Base-by-base conservation (phyloP, 1,140 invertebrate species). In the Ostrea edulis region DNA sequence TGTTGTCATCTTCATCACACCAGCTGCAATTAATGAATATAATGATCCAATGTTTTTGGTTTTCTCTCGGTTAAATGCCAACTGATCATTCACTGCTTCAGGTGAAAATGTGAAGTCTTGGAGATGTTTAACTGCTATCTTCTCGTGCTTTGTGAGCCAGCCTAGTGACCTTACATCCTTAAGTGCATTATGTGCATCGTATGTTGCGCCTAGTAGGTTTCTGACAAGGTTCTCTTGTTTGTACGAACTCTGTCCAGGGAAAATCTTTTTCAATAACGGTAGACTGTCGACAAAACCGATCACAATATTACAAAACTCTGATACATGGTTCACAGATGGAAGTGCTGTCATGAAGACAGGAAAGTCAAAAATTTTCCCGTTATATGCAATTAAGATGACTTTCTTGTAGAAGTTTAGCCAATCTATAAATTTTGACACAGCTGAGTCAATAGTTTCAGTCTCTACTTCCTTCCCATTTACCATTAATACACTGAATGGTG, bases 321-420 rank as follows among this genome's bases (percentile, higher is more conserved):
- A 17, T 11, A 5, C 12, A 14, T 71, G 20, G 20, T 71, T 20
- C 29, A 71, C 68, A n/a, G 68, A 71, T n/a, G n/a, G 5, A n/a
- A 71, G 25, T n/a, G 83, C 25, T 8, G 52, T 84, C 25, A 86
- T 71, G 29, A 71, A 29, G 7, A 71, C 68, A n/a, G 68, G 68
- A 20, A 71, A 71, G 20, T 71, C 68, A 86, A 86, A 89, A 44
- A 12, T 82, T n/a, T 77, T 44, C 8, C 88, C 88, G 86, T 86
- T 86, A 58, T 89, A 85, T 22, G 88, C 85, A 2, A 87, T 53
- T 20, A 89, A 58, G 22, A 84, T 44, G 1, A 87, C 85, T 71
- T 87, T 87, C 9, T 52, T 7, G 25, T 53, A 87, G 7, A 52
- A 71, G 3, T 84, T 29, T 2, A 89, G 68, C 81, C 82, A 89